A percentile compares a stretch with the other conserved stretches of the same genome.
These are phyloP conservation scores for Trialeurodes vaporariorum DNA, from an alignment of 1,140 invertebrate genomes.

Conservation along the genomic window DNA sequence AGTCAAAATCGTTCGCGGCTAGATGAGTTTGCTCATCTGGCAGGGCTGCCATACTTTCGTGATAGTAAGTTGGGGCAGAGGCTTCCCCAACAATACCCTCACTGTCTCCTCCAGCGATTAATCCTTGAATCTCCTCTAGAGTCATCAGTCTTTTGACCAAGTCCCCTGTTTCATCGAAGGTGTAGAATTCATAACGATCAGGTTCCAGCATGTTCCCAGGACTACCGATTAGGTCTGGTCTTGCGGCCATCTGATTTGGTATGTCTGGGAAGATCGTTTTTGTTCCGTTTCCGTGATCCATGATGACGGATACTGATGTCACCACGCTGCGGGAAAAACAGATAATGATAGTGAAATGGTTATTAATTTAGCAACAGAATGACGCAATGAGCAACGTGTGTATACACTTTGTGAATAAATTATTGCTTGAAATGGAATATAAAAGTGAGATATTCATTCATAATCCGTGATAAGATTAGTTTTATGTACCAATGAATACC, in stretches of 20 bases:
- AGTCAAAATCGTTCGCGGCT: conserved; percentile 24
- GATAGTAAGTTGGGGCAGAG: conserved; percentile 25
- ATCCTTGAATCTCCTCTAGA: conserved; percentile 64
- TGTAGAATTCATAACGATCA: conserved; percentile 70
- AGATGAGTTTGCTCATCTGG: conserved; percentile 16
- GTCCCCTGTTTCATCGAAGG: conserved; percentile 66
- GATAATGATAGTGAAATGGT: neutral
- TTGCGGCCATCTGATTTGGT: conserved; percentile 44
- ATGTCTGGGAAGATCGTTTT: conserved; percentile 45
- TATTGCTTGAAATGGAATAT: too few relatives aligned
- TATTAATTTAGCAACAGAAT: neutral
- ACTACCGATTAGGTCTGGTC: conserved; percentile 41
- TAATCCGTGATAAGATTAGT: too few relatives aligned
- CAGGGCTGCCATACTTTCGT: conserved; percentile 16
- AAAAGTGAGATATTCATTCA: too few relatives aligned
- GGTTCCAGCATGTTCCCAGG: conserved; percentile 60
- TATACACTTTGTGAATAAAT: too few relatives aligned
- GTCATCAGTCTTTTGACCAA: conserved; percentile 70
- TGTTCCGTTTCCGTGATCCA: conserved; percentile 42
- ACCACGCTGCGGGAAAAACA: conserved; percentile 37
- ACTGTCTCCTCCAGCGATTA: conserved; percentile 64
- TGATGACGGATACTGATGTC: conserved; percentile 46
- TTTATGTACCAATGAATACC: too few relatives aligned
- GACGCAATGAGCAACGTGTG: too few relatives aligned
- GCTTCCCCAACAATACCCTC: conserved; percentile 34